Evolutionary conservation across 2,797 vertebrate genomes (phyloP).

Genomic region (Myotis myotis): DNA sequence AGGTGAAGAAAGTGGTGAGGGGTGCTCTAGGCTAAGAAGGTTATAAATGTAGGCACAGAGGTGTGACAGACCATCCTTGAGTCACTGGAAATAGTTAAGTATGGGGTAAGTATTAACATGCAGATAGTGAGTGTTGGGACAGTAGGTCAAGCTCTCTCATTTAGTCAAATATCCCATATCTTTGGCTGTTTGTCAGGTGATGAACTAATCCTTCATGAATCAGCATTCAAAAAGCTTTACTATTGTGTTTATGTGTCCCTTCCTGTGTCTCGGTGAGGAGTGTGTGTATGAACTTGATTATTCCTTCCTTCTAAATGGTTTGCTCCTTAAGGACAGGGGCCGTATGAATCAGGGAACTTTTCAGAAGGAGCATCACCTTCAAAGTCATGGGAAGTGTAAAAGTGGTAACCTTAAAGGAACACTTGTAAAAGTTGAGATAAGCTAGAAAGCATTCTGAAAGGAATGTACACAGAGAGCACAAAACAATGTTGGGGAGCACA

Average conservation of each 20-base stretch:
- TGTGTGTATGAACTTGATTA: not conserved
- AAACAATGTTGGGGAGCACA: not conserved
- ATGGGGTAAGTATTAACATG: not conserved
- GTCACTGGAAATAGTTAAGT: not conserved
- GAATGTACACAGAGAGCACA: not conserved
- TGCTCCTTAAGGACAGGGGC: not conserved
- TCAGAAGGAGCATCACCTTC: not conserved
- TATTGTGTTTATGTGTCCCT: not conserved
- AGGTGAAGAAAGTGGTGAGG: not conserved
- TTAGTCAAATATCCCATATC: not conserved
- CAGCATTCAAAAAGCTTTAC: not conserved
- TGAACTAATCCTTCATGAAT: not conserved
- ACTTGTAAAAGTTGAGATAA: not conserved
- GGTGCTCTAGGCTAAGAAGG: not conserved
- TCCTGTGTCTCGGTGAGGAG: not conserved
- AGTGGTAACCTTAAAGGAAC: not conserved
- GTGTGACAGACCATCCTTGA: not conserved
- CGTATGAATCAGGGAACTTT: not conserved
- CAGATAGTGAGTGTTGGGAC: not conserved
- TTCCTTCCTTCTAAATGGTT: not conserved
- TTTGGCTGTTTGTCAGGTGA: not conserved
- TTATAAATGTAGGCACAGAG: not conserved
- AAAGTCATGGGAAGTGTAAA: not conserved
- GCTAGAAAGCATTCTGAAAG: slow-evolving; percentile 1
- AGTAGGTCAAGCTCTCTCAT: not conserved